phyloP scores from a whole-genome alignment of 2,113 vertebrate species.

The Bothrops jararaca region DNA sequence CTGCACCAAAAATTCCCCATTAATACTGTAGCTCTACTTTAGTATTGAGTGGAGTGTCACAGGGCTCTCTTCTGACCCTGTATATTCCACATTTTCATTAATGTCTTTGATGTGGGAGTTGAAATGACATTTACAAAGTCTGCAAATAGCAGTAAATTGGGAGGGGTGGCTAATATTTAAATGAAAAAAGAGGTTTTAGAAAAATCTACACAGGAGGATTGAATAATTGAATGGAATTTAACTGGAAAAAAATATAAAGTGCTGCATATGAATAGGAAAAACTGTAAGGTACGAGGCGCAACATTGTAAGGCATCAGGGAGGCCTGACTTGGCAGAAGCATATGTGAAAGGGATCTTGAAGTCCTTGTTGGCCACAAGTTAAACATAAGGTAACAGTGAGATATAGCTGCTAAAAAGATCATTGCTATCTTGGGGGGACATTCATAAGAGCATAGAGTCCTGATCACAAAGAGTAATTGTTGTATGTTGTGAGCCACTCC shows the following conservation, averaged over 20 bases:
- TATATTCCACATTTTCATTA: not conserved
- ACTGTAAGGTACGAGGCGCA: not conserved
- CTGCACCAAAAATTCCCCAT: not conserved
- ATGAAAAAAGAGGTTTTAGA: not conserved
- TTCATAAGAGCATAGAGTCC: not conserved
- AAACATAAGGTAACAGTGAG: not conserved
- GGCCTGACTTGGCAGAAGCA: not conserved
- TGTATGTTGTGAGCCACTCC: too few species aligned
- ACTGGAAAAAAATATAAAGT: not conserved
- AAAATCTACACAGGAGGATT: not conserved
- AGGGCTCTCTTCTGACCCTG: not conserved
- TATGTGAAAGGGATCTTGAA: not conserved
- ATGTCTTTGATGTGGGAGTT: not conserved
- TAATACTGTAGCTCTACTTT: not conserved
- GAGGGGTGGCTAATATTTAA: not conserved
- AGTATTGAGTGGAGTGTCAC: not conserved
- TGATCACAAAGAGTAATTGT: not conserved
- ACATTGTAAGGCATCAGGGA: not conserved
- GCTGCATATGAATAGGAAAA: not conserved
- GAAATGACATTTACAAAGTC: not conserved
- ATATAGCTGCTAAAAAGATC: not conserved
- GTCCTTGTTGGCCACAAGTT: not conserved
- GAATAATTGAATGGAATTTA: not conserved
- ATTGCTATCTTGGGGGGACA: not conserved
- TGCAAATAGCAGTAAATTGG: not conserved